These are phyloP conservation scores for Diplosoma virens DNA, from an alignment of 23 tunicate genomes.

Conservation along the genomic window DNA sequence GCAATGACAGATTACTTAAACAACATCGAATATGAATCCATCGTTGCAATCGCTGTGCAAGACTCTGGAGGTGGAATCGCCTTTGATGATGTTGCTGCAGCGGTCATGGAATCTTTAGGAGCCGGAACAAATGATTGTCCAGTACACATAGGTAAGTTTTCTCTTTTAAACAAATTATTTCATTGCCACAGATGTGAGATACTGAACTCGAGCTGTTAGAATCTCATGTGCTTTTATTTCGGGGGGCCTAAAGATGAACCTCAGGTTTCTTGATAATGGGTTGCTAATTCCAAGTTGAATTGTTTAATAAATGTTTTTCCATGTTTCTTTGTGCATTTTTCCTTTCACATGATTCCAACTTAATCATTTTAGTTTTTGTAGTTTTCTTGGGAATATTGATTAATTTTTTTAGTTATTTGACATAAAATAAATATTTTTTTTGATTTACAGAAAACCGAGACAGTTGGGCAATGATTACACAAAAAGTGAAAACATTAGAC, in stretches of 20 bases:
- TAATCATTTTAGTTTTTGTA: too few relatives aligned
- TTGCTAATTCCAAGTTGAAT: too few relatives aligned
- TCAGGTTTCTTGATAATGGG: too few relatives aligned
- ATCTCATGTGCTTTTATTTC: too few relatives aligned
- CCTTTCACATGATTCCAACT: too few relatives aligned
- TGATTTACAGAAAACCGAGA: slow-evolving; percentile 60
- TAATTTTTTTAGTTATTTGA: background rate
- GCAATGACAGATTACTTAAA: slow-evolving; percentile 54
- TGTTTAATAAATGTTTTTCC: too few relatives aligned
- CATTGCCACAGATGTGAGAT: too few relatives aligned
- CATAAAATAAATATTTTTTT: background rate
- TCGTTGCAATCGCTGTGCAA: slow-evolving; percentile 67
- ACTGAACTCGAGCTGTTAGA: too few relatives aligned
- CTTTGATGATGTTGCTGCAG: slow-evolving; percentile 78
- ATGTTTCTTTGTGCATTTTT: too few relatives aligned
- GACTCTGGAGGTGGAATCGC: slow-evolving; percentile 45
- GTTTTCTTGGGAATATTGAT: too few relatives aligned
- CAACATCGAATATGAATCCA: slow-evolving; percentile 47
- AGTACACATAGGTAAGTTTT: slow-evolving; percentile 23
- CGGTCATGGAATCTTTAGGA: slow-evolving; percentile 83
- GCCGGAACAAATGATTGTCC: slow-evolving; percentile 84
- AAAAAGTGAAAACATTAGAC: slow-evolving; percentile 50
- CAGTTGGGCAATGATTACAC: slow-evolving; percentile 70
- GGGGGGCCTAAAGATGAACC: too few relatives aligned
- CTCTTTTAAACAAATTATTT: too few relatives aligned